These are phyloP conservation scores for Hipposideros armiger DNA, from an alignment of 2,113 vertebrate genomes.

Conservation along the genomic window DNA sequence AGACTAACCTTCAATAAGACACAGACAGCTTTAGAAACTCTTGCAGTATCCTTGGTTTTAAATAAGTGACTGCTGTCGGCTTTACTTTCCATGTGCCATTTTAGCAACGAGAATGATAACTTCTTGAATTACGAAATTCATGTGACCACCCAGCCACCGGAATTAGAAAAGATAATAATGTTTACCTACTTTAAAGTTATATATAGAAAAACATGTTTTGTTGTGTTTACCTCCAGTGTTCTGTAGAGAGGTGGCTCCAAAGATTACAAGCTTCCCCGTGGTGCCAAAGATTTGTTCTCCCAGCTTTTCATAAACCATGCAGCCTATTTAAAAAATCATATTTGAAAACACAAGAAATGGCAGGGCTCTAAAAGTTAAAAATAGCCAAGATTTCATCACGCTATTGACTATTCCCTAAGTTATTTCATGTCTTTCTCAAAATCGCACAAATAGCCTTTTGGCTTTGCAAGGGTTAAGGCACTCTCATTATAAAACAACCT, in stretches of 20 bases:
- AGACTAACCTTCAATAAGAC: background rate
- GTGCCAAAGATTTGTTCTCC: slow-evolving; percentile 90
- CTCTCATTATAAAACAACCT: slow-evolving; percentile 35
- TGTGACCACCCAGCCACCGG: background rate
- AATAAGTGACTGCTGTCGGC: background rate
- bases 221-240: slow-evolving; percentile 88
- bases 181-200: background rate
- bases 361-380: background rate
- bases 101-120: slow-evolving; percentile 20
- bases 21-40: background rate
- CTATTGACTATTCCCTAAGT: background rate
- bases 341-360: slow-evolving; percentile 53
- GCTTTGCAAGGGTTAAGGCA: slow-evolving; percentile 49
- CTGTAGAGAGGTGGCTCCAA: slow-evolving; percentile 90
- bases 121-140: background rate
- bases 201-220: background rate
- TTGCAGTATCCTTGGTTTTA: background rate
- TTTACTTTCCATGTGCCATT: background rate
- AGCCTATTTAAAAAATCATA: slow-evolving; percentile 84
- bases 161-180: background rate
- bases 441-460: slow-evolving; percentile 38
- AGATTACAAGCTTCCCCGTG: slow-evolving; percentile 89
- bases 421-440: slow-evolving; percentile 25
- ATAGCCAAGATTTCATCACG: background rate
- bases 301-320: slow-evolving; percentile 91